Evolutionary conservation across 2,888 invertebrate genomes (phyloP), one percentile per base, ranked within the genome.

Genomic region (Dichetophora obliterata): DNA sequence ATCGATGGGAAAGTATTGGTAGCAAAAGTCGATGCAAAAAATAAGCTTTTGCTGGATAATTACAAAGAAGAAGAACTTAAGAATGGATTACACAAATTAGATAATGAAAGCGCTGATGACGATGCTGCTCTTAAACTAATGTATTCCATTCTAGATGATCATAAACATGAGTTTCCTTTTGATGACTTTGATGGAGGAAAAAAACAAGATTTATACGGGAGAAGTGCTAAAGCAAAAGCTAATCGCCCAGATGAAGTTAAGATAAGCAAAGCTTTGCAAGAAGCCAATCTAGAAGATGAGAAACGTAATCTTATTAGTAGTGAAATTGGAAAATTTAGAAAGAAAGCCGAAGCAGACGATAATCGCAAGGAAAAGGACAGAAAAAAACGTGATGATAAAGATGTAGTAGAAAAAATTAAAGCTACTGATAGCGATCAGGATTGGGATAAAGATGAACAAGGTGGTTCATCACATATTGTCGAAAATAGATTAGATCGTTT

Each of bases 21-120:
- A 77, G 98, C 98, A 37, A 96, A 97, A 90, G 98, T 98, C 34
- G 99, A 99, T 91, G 97, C 98, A 78, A 99, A 99, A 92, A 98
- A 98, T 85, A 97, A 97, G 91, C 94, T 95, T 77, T 93, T 97
- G 80, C 92, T 99, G 81, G 98, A 98, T 89, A 95, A 96, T 80
- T 98, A 96, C 90, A 97, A 97, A 91, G 94, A 95, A 81, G 93
- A 93, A 85, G 91, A 92, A 86, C 88, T 92, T 78, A 91, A 90
- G 81, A 92, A 92, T 52, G 91, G 91, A n/a, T 88, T 89, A 79
- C 91, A 90, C 54, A 90, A 91, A 63, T 86, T 91, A 77, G 91
- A 91, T 81, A 91, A 91, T 80, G 93, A 92, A 82, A 91, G 92
- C 69, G 87, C 91, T 50, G 91, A 92, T 79, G 93, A 93, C 82